Percentiles rank a stretch among this genome's conserved stretches.
phyloP scores from a whole-genome alignment of 1,140 invertebrate genomes.

The Camponotus floridanus region DNA sequence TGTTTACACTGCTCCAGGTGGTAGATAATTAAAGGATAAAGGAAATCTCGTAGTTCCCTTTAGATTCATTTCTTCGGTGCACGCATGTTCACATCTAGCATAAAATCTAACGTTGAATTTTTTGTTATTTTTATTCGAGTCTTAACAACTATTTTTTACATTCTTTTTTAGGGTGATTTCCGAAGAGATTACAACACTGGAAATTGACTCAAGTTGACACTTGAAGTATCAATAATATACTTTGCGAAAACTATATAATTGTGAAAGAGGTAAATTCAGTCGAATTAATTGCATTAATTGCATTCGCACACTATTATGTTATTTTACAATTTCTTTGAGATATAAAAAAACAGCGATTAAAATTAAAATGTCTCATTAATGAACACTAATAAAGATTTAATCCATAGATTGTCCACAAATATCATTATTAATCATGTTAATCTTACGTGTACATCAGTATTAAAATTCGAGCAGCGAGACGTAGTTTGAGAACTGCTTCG shows the following conservation, averaged over 20 bases:
- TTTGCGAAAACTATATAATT: not conserved
- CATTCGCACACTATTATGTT: not conserved
- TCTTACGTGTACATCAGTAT: not conserved
- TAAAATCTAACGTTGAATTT: not conserved
- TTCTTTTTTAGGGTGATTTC: not conserved
- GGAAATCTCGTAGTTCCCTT: conserved; percentile 13
- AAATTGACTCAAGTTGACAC: not conserved
- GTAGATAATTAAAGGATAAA: conserved; percentile 59
- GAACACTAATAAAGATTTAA: not conserved
- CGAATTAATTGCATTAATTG: not conserved
- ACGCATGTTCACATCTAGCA: conserved; percentile 1
- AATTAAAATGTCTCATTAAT: not conserved
- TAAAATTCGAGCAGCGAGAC: conserved; percentile 31
- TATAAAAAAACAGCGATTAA: not conserved
- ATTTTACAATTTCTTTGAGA: not conserved
- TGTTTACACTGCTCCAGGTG: conserved; percentile 44
- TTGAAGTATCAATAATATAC: not conserved
- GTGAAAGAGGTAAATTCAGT: not conserved
- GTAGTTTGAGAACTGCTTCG: conserved; percentile 25
- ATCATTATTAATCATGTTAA: not conserved
- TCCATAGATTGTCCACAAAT: not conserved
- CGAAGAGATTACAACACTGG: not conserved
- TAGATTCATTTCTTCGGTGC: conserved; percentile 30
- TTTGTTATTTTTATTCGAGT: too few relatives aligned
- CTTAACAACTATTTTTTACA: not conserved